A percentile compares a stretch with the other conserved stretches of the same genome.
Evolutionary conservation across 2,888 invertebrate genomes (phyloP).

Genomic region (Thera britannica): DNA sequence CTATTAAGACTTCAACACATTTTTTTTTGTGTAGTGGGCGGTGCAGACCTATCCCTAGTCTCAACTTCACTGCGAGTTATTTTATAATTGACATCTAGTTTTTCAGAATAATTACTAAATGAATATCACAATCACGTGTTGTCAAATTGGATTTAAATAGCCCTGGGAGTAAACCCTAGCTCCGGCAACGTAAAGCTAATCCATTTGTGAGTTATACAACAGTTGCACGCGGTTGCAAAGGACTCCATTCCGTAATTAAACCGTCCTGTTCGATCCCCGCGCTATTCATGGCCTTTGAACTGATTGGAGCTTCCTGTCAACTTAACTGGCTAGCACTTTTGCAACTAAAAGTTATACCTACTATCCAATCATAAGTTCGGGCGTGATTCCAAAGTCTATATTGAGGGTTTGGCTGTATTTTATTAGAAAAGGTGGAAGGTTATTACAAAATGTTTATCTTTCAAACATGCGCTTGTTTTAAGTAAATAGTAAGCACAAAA

Average conservation of each 20-base stretch:
- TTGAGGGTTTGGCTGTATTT: not conserved
- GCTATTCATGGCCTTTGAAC: constrained; percentile 33
- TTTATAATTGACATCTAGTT: too few relatives aligned
- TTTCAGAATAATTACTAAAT: too few relatives aligned
- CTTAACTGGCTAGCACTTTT: constrained; percentile 23
- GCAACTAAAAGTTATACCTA: not conserved
- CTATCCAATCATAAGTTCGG: constrained; percentile 16
- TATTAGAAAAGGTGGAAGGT: not conserved
- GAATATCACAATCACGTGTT: too few relatives aligned
- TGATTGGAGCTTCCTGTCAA: constrained; percentile 40
- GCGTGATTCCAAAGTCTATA: not conserved
- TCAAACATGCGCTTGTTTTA: too few relatives aligned
- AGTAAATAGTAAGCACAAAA: not conserved
- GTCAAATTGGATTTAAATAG: not conserved
- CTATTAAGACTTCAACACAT: too few relatives aligned
- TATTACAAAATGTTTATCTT: too few relatives aligned
- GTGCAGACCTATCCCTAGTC: too few relatives aligned
- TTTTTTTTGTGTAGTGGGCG: too few relatives aligned
- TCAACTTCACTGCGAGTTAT: too few relatives aligned
- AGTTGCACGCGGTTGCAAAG: constrained; percentile 48
- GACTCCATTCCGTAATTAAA: constrained; percentile 78
- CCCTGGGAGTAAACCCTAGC: constrained; percentile 4
- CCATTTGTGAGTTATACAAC: constrained; percentile 68
- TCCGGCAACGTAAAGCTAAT: constrained; percentile 63
- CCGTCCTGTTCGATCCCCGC: constrained; percentile 25